These are phyloP conservation scores for Toxotes chatareus DNA, from an alignment of 2,113 vertebrate genomes.

Conservation along the genomic window DNA sequence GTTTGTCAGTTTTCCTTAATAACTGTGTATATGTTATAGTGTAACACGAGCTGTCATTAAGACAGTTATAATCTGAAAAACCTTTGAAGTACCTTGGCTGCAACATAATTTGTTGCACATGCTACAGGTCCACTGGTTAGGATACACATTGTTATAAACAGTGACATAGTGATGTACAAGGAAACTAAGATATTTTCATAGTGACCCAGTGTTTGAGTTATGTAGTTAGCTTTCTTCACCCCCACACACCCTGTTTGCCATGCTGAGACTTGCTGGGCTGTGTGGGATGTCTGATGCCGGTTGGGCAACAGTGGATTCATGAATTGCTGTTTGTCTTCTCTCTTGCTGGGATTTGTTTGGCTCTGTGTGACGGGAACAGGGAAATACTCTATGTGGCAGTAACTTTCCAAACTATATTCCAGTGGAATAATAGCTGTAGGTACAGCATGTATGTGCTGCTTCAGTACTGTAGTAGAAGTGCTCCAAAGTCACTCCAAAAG, in stretches of 20 bases:
- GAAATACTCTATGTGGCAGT: not conserved
- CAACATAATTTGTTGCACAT: constrained; percentile 2
- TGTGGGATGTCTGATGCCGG: constrained; percentile 61
- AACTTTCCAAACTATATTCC: not conserved
- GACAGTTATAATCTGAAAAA: not conserved
- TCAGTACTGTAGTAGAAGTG: not conserved
- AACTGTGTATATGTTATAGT: not conserved
- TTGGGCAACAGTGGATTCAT: constrained; percentile 67
- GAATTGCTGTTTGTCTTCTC: constrained; percentile 65
- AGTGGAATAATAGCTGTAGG: not conserved
- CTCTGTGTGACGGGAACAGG: not conserved
- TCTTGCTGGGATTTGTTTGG: constrained; percentile 9
- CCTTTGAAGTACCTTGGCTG: not conserved
- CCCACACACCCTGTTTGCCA: constrained; percentile 68
- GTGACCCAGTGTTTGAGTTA: constrained; percentile 28
- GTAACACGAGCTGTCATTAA: not conserved
- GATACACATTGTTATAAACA: not conserved
- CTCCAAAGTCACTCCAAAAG: not conserved
- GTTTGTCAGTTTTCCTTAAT: not conserved
- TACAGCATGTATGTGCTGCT: not conserved
- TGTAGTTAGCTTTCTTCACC: constrained; percentile 13
- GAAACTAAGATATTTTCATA: not conserved
- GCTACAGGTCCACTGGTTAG: not conserved
- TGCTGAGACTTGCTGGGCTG: constrained; percentile 73
- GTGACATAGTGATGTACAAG: not conserved